Conservation (phyloP, 2,888 invertebrate species). For the Idaea dimidiata region DNA sequence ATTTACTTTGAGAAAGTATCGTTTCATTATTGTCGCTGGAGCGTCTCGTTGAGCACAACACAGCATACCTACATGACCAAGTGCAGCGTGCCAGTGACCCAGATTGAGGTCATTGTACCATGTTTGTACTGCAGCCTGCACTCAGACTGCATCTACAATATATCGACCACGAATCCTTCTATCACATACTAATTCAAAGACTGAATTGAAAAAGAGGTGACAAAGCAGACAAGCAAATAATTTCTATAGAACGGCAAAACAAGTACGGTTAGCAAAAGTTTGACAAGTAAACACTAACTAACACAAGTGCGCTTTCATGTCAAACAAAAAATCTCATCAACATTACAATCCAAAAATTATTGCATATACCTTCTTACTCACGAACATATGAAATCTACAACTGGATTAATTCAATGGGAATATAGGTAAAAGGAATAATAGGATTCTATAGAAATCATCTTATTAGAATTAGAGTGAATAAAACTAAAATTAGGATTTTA, state of each 20-base stretch:
- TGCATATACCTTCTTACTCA: too few relatives aligned
- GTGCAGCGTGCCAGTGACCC: constrained; percentile 62
- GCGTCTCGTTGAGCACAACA: constrained; percentile 10
- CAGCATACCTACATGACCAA: constrained; percentile 30
- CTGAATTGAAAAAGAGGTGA: not conserved
- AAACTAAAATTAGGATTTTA: too few relatives aligned
- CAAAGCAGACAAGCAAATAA: not conserved
- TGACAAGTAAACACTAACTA: too few relatives aligned
- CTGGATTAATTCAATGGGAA: too few relatives aligned
- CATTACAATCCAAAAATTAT: too few relatives aligned
- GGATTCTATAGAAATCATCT: too few relatives aligned
- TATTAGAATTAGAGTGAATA: too few relatives aligned
- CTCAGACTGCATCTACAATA: constrained; percentile 15
- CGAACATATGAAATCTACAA: too few relatives aligned
- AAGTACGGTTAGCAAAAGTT: too few relatives aligned
- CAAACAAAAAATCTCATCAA: too few relatives aligned
- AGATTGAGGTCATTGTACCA: constrained; percentile 58
- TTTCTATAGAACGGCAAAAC: not conserved
- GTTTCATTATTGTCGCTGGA: constrained; percentile 22
- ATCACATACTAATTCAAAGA: not conserved
- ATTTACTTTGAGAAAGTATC: constrained; percentile 23
- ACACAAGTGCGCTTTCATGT: too few relatives aligned
- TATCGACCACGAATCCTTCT: not conserved
- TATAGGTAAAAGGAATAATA: too few relatives aligned
- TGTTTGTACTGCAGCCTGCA: constrained; percentile 16